Evolutionary conservation across 2,797 vertebrate genomes (phyloP).

Genomic region (Bothrops alternatus): DNA sequence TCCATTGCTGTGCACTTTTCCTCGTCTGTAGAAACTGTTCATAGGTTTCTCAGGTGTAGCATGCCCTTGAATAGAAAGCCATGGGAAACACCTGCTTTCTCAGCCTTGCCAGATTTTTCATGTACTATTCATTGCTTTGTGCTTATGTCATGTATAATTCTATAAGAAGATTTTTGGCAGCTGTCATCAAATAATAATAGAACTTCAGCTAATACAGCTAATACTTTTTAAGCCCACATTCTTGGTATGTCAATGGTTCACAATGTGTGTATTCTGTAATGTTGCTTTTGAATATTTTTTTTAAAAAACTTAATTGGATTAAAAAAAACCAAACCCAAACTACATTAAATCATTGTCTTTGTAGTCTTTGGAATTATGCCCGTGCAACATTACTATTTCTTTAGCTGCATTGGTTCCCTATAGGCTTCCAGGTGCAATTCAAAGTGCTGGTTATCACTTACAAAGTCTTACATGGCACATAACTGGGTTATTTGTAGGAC

Average conservation of each 20-base stretch:
- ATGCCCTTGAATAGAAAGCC: conserved; percentile 54
- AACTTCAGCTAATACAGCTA: background rate
- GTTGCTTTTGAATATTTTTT: conserved; percentile 29
- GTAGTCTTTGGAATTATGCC: background rate
- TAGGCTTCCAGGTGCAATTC: background rate
- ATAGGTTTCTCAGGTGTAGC: conserved; percentile 54
- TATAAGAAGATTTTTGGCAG: conserved; percentile 54
- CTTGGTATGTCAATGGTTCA: conserved; percentile 38
- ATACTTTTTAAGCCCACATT: conserved; percentile 35
- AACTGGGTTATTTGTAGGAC: background rate
- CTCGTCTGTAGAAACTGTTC: conserved; percentile 52
- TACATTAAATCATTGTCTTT: background rate
- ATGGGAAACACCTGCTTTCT: conserved; percentile 72
- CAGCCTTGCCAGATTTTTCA: conserved; percentile 49
- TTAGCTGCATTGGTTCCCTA: background rate
- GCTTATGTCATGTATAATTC: conserved; percentile 60
- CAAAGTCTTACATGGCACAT: background rate
- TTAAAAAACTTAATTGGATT: conserved; percentile 7
- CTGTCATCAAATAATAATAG: conserved; percentile 45
- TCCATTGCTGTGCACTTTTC: conserved; percentile 44
- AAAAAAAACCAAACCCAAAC: background rate
- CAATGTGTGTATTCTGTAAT: conserved; percentile 13
- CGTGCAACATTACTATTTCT: background rate
- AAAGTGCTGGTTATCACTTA: background rate
- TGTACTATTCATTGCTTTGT: conserved; percentile 47